Conservation (phyloP, 2,113 vertebrate species). For the Ginglymostoma cirratum region DNA sequence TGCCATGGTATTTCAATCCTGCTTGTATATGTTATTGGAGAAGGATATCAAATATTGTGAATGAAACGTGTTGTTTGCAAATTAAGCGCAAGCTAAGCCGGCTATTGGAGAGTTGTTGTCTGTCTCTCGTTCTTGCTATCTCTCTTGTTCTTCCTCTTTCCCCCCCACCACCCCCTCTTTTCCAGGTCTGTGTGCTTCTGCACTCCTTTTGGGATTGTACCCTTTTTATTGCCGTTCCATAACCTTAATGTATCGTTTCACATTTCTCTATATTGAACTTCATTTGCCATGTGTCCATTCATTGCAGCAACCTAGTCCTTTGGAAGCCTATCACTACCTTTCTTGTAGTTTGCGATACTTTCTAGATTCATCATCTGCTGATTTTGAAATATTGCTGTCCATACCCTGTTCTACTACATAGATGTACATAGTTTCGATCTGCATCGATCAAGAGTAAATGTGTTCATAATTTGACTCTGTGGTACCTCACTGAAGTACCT, state of each 20-base stretch:
- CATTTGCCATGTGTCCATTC: background rate
- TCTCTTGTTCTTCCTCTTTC: too few species aligned
- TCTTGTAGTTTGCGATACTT: background rate
- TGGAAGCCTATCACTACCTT: background rate
- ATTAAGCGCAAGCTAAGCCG: too few species aligned
- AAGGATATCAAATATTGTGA: background rate
- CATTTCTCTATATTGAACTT: background rate
- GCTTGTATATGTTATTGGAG: background rate
- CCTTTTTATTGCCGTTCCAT: background rate
- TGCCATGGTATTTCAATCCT: background rate
- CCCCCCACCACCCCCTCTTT: background rate
- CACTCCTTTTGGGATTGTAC: background rate
- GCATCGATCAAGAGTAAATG: background rate
- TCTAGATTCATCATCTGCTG: background rate
- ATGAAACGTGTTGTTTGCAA: background rate
- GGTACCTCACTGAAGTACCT: background rate
- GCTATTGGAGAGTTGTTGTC: too few species aligned
- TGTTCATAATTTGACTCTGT: background rate
- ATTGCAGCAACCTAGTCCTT: background rate
- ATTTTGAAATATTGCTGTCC: background rate
- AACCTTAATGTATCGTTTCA: background rate
- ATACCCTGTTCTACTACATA: background rate
- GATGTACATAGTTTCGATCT: too few species aligned
- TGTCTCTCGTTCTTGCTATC: background rate
- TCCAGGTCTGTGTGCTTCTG: too few species aligned